phyloP scores from a whole-genome alignment of 2,113 vertebrate genomes.

The Petromus typicus region DNA sequence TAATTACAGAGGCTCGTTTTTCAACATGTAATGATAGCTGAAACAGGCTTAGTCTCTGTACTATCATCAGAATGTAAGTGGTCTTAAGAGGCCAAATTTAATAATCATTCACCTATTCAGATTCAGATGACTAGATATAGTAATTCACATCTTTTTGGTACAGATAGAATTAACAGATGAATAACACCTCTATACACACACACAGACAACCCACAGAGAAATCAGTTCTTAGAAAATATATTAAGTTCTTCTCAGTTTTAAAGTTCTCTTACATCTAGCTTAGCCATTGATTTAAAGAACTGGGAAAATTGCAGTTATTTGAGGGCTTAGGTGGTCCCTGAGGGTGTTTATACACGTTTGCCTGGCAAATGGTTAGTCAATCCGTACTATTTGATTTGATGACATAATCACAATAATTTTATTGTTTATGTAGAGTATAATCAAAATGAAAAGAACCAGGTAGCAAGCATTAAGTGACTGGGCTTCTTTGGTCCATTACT shows the following conservation, averaged over 20 bases:
- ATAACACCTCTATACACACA: neutral
- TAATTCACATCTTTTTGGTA: constrained; percentile 35
- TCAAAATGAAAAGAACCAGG: constrained; percentile 11
- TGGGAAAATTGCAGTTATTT: constrained; percentile 52
- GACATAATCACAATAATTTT: constrained; percentile 68
- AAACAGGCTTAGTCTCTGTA: constrained; percentile 30
- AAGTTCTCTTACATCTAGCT: neutral
- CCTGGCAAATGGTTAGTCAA: constrained; percentile 47
- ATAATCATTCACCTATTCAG: constrained; percentile 69
- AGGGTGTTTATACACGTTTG: neutral
- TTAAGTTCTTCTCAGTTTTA: constrained; percentile 11
- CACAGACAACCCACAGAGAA: neutral
- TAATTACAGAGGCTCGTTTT: constrained; percentile 80
- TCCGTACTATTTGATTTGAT: constrained; percentile 57
- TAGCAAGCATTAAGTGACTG: neutral
- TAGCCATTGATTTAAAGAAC: neutral
- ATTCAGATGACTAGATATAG: constrained; percentile 61
- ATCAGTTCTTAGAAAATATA: neutral
- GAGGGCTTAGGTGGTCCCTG: neutral
- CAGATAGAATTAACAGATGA: constrained; percentile 62
- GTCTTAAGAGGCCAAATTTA: constrained; percentile 78
- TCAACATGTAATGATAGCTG: constrained; percentile 67
- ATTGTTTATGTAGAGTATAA: neutral
- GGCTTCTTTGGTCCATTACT: constrained; percentile 22
- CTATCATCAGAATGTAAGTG: constrained; percentile 65